These are phyloP conservation scores for Iselma pallidipennis DNA, from an alignment of 2,888 invertebrate species.

Conservation along the genomic window DNA sequence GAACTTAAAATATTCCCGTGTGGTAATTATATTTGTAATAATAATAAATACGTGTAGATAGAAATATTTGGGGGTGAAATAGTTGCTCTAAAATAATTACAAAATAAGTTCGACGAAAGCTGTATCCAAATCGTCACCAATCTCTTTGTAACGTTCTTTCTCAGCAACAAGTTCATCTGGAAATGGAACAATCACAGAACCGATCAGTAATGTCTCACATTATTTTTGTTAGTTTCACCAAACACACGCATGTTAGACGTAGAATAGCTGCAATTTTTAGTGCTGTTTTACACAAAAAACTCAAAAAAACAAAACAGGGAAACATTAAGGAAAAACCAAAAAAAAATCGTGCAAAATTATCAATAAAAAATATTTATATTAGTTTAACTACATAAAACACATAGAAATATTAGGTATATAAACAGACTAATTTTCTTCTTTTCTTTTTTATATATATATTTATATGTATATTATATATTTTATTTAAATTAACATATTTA, in stretches of 20 bases:
- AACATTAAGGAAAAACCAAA: slow-evolving; percentile 39
- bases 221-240: neutral
- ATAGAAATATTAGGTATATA: slow-evolving; percentile 50
- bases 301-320: slow-evolving; percentile 12
- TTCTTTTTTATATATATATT: slow-evolving; percentile 1
- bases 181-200: slow-evolving; percentile 45
- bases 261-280: too few species aligned
- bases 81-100: slow-evolving; percentile 43
- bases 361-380: slow-evolving; percentile 50
- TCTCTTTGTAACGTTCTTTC: slow-evolving; percentile 99
- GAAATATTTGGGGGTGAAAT: slow-evolving; percentile 12
- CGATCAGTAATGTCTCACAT: neutral
- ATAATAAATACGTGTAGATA: too few species aligned
- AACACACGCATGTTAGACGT: neutral
- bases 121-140: slow-evolving; percentile 99
- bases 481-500: slow-evolving; percentile 15
- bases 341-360: slow-evolving; percentile 35
- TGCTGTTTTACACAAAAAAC: slow-evolving; percentile 7
- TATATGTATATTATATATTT: slow-evolving; percentile 19
- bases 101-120: slow-evolving; percentile 95
- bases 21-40: neutral
- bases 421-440: slow-evolving; percentile 48
- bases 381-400: slow-evolving; percentile 54
- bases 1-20: neutral
- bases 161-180: slow-evolving; percentile 93